Evolutionary conservation across 2,113 vertebrate genomes (phyloP).

Genomic region (Oncorhynchus masou): DNA sequence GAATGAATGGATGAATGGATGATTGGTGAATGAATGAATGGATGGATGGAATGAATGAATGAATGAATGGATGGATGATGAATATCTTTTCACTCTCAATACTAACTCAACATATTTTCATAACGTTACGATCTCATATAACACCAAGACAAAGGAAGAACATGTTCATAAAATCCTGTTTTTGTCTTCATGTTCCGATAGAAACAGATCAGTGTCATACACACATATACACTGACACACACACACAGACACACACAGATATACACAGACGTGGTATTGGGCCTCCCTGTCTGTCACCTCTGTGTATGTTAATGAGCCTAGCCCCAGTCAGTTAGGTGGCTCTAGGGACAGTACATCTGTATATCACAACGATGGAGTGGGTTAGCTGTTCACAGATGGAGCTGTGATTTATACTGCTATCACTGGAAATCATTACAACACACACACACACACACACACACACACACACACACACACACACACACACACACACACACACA

Average conservation of each 20-base stretch:
- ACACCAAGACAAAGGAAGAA: no score
- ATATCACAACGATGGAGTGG: constrained; percentile 17
- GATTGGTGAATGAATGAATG: background rate
- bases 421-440: background rate
- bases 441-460: constrained; percentile 10
- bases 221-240: background rate
- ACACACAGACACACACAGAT: background rate
- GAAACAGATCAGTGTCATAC: background rate
- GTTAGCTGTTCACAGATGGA: background rate
- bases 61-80: no score
- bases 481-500: constrained; percentile 25
- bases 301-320: no score
- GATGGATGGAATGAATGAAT: background rate
- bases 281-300: no score
- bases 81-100: background rate
- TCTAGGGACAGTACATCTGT: background rate
- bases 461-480: constrained; percentile 17
- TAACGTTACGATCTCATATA: no score
- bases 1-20: no score
- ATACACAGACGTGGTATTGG: background rate
- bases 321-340: no score
- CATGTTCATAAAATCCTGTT: no score
- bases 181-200: no score
- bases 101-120: no score
- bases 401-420: no score